Conservation (phyloP, 2,888 invertebrate genomes). For the Anoplius nigerrimus region DNA sequence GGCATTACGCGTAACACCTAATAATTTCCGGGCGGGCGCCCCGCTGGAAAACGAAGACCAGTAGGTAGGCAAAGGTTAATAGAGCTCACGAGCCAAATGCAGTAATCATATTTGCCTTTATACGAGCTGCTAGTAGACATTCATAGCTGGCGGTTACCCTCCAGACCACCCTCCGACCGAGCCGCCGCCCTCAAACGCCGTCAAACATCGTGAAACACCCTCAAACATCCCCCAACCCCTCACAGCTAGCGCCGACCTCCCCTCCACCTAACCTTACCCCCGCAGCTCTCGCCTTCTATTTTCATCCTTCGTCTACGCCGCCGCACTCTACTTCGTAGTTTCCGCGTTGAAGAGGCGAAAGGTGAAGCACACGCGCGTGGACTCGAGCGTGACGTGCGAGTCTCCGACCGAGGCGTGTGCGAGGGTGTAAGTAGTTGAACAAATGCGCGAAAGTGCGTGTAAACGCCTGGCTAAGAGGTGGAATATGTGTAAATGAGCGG, state of each 20-base stretch:
- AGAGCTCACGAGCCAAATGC: constrained; percentile 48
- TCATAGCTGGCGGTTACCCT: constrained; percentile 24
- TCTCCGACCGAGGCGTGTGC: too few relatives aligned
- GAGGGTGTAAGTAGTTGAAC: too few relatives aligned
- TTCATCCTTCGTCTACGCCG: constrained; percentile 2
- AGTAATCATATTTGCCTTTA: constrained; percentile 57
- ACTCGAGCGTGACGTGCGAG: too few relatives aligned
- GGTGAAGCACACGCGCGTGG: too few relatives aligned
- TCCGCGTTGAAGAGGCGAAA: too few relatives aligned
- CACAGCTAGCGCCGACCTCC: background rate
- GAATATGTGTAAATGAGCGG: too few relatives aligned
- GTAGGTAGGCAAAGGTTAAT: constrained; percentile 37
- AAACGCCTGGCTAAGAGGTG: too few relatives aligned
- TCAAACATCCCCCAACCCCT: constrained; percentile 3
- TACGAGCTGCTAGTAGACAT: constrained; percentile 26
- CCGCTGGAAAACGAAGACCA: constrained; percentile 27
- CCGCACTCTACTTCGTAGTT: background rate
- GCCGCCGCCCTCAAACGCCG: constrained; percentile 3
- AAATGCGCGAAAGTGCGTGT: too few relatives aligned
- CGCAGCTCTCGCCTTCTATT: constrained; percentile 15
- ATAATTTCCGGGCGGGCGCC: constrained; percentile 33
- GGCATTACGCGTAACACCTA: constrained; percentile 31
- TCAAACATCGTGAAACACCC: constrained; percentile 5
- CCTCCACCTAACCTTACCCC: background rate
- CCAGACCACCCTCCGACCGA: background rate